Conservation (phyloP, 2,113 vertebrate species). For the Lasiurus cinereus region DNA sequence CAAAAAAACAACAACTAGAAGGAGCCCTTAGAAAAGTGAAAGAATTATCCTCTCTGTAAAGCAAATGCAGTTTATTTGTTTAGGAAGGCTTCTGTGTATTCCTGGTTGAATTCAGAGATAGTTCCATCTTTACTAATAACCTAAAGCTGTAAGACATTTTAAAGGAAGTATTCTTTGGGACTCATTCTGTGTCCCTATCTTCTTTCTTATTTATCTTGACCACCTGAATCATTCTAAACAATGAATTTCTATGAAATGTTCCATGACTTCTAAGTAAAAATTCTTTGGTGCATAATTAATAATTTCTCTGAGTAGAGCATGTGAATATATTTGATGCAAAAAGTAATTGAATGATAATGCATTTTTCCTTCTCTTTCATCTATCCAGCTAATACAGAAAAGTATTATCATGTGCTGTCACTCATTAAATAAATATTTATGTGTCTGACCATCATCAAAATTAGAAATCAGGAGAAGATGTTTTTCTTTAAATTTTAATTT, state of each 20-base stretch:
- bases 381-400: conserved; percentile 45
- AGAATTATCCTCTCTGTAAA: conserved; percentile 37
- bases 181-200: background rate
- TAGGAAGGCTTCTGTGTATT: background rate
- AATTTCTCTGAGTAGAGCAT: conserved; percentile 53
- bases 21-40: conserved; percentile 1
- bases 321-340: conserved; percentile 58
- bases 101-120: background rate
- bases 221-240: background rate
- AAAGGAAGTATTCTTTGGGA: background rate
- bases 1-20: background rate
- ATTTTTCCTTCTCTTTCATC: conserved; percentile 68
- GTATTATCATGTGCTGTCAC: conserved; percentile 51
- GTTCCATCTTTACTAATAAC: conserved; percentile 9
- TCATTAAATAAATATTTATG: conserved; percentile 71
- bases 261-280: conserved; percentile 64
- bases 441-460: conserved; percentile 69
- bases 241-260: conserved; percentile 57
- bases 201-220: conserved; percentile 55
- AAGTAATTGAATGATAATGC: conserved; percentile 65
- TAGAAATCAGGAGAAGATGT: conserved; percentile 55
- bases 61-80: conserved; percentile 28
- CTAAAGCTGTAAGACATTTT: conserved; percentile 6
- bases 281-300: conserved; percentile 56
- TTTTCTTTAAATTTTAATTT: background rate